Conservation (phyloP, 2,797 vertebrate genomes). For the Ceryle rudis region DNA sequence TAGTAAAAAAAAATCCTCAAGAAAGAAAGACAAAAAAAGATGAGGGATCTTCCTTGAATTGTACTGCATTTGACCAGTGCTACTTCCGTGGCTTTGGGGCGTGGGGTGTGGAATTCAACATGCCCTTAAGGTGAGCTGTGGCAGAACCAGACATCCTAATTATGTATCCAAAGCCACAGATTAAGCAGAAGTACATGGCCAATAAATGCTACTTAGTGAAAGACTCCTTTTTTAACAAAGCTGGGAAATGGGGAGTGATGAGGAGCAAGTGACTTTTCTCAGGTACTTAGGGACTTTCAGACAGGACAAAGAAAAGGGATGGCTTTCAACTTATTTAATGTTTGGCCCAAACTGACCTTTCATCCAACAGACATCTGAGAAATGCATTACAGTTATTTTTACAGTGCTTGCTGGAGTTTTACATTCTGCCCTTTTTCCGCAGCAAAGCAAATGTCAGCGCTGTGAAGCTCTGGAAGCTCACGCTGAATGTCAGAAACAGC, state of each 20-base stretch:
- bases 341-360: not conserved
- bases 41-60: not conserved
- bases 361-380: not conserved
- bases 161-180: not conserved
- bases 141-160: not conserved
- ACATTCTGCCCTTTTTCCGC: not conserved
- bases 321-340: not conserved
- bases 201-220: not conserved
- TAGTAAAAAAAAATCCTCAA: not conserved
- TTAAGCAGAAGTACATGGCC: not conserved
- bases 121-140: not conserved
- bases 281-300: not conserved
- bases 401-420: not conserved
- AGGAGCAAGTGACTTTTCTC: not conserved
- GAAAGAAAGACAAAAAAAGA: not conserved
- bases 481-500: conserved; percentile 16
- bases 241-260: not conserved
- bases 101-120: not conserved
- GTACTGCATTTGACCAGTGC: not conserved
- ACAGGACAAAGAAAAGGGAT: not conserved
- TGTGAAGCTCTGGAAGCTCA: not conserved
- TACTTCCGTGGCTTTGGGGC: not conserved
- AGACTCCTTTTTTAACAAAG: not conserved
- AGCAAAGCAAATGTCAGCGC: conserved; percentile 51
- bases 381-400: not conserved